These are phyloP conservation scores for Drosophila murphyi DNA, from an alignment of 1,140 invertebrate genomes.

Conservation along the genomic window DNA sequence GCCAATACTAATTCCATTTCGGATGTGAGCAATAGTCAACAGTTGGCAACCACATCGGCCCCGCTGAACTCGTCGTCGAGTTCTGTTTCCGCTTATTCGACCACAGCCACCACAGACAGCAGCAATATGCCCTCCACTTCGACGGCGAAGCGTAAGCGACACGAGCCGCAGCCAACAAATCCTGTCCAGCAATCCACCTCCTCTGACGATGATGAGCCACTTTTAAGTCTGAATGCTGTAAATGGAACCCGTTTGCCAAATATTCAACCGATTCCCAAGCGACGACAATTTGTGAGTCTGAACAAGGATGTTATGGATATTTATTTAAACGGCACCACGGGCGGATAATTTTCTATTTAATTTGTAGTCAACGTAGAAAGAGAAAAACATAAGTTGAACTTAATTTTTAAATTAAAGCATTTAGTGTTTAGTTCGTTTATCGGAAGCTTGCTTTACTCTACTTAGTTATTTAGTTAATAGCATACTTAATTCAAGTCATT, in stretches of 20 bases:
- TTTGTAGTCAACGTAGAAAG: not conserved
- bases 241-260: constrained; percentile 67
- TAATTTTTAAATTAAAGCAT: too few relatives aligned
- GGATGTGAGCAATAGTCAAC: constrained; percentile 50
- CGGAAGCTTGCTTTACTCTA: too few relatives aligned
- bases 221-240: constrained; percentile 63
- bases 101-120: not conserved
- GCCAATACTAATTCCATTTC: constrained; percentile 26
- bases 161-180: not conserved
- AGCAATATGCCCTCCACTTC: not conserved
- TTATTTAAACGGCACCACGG: constrained; percentile 63
- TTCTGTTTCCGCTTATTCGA: not conserved
- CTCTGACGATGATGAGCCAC: constrained; percentile 51
- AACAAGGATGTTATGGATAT: constrained; percentile 58
- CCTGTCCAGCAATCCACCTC: not conserved
- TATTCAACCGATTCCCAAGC: constrained; percentile 61
- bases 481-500: too few relatives aligned
- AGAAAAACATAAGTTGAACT: too few relatives aligned
- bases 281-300: constrained; percentile 33
- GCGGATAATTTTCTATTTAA: constrained; percentile 28
- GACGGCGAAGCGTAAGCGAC: constrained; percentile 22
- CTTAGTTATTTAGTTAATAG: too few relatives aligned
- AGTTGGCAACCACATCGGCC: too few relatives aligned
- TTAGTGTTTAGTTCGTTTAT: too few relatives aligned
- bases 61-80: not conserved